phyloP scores from a whole-genome alignment of 2,797 vertebrate genomes.

The Huso huso region DNA sequence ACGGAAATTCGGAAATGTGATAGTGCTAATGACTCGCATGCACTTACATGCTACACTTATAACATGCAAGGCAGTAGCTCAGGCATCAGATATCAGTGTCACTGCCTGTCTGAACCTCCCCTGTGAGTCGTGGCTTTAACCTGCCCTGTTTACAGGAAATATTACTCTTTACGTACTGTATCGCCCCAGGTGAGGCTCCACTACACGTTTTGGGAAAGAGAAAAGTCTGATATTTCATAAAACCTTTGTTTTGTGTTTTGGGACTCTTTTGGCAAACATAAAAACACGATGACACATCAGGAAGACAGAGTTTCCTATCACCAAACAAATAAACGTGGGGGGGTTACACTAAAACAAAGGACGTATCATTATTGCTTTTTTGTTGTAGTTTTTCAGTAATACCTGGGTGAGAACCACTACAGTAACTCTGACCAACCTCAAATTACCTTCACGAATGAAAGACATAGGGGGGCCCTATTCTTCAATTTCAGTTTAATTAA shows the following conservation, averaged over 20 bases:
- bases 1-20: slow-evolving; percentile 9
- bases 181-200: slow-evolving; percentile 4
- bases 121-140: slow-evolving; percentile 9
- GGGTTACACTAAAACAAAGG: too few relatives aligned
- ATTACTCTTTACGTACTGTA: not conserved
- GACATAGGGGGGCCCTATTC: too few relatives aligned
- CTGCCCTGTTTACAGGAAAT: slow-evolving; percentile 7
- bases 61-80: slow-evolving; percentile 20
- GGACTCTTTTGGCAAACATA: not conserved
- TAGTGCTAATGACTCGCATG: slow-evolving; percentile 24
- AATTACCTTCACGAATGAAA: too few relatives aligned
- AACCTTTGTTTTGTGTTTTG: not conserved
- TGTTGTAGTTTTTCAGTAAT: too few relatives aligned
- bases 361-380: too few relatives aligned
- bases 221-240: slow-evolving; percentile 4
- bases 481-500: too few relatives aligned
- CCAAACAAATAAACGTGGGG: not conserved
- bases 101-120: slow-evolving; percentile 12
- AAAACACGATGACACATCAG: not conserved
- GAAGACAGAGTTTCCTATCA: not conserved
- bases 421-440: too few relatives aligned
- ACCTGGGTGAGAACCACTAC: too few relatives aligned
- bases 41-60: slow-evolving; percentile 35
- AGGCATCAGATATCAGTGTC: slow-evolving; percentile 17
- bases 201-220: not conserved